Percentiles rank a stretch among this genome's conserved stretches.
Evolutionary conservation across 1,140 invertebrate genomes (phyloP).

Genomic region (Lutraria rhynchaena): DNA sequence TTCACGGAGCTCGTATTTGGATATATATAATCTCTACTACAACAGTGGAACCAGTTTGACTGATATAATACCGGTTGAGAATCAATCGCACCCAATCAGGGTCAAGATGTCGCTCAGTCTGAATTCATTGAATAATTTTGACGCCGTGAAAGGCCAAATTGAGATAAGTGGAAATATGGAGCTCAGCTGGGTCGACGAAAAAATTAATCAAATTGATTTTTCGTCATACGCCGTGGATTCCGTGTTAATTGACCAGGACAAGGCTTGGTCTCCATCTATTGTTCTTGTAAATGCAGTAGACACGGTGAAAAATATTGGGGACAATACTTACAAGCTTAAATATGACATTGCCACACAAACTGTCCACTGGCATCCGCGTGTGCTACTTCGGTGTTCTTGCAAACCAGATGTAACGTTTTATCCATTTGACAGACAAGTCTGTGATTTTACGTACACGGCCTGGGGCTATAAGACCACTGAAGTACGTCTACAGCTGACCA

Average conservation of each 20-base stretch:
- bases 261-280: slow-evolving; percentile 49
- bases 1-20: neutral
- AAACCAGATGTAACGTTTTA: slow-evolving; percentile 56
- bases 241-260: slow-evolving; percentile 42
- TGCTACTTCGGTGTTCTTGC: slow-evolving; percentile 41
- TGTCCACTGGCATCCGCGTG: slow-evolving; percentile 37
- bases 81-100: neutral
- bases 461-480: slow-evolving; percentile 48
- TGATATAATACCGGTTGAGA: slow-evolving; percentile 31
- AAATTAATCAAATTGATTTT: neutral
- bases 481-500: slow-evolving; percentile 2
- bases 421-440: slow-evolving; percentile 55
- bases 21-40: slow-evolving; percentile 43
- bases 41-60: slow-evolving; percentile 34
- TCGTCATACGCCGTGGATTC: neutral
- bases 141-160: slow-evolving; percentile 51
- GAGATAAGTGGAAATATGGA: slow-evolving; percentile 51
- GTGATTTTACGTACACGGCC: slow-evolving; percentile 50
- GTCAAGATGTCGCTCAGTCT: slow-evolving; percentile 29
- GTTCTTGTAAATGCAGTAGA: slow-evolving; percentile 50
- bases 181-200: slow-evolving; percentile 33
- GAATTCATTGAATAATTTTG: slow-evolving; percentile 48
- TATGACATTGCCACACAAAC: neutral
- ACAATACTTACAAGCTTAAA: slow-evolving; percentile 49
- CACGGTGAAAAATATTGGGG: slow-evolving; percentile 50